Evolutionary conservation across 2,888 invertebrate species (phyloP).

Genomic region (Hypomecis atomaria): DNA sequence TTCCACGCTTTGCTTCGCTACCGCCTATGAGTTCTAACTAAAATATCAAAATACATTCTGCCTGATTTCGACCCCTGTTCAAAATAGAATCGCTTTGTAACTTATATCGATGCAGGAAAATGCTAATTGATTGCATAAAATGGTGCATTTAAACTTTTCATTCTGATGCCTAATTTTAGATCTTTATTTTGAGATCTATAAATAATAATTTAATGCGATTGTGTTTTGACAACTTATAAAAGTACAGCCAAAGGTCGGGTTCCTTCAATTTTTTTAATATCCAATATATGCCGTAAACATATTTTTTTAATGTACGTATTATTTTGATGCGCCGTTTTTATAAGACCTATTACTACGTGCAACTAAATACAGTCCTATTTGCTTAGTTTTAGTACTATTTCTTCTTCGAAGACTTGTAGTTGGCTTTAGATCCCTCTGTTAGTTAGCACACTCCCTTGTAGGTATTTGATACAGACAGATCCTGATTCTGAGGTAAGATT

Average conservation of each 20-base stretch:
- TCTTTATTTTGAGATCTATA: too few relatives aligned
- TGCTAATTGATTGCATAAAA: too few relatives aligned
- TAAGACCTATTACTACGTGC: background rate
- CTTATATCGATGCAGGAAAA: too few relatives aligned
- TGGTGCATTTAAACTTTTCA: too few relatives aligned
- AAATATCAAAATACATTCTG: background rate
- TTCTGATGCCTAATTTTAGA: too few relatives aligned
- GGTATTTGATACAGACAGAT: slow-evolving; percentile 18
- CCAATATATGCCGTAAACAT: too few relatives aligned
- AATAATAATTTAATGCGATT: too few relatives aligned
- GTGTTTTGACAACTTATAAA: too few relatives aligned
- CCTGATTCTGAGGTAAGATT: slow-evolving; percentile 20
- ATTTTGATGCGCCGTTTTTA: background rate
- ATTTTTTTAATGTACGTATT: too few relatives aligned
- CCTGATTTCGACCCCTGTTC: background rate
- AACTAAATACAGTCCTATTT: slow-evolving; percentile 33
- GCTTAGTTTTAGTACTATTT: slow-evolving; percentile 38
- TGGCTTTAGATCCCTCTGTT: slow-evolving; percentile 36
- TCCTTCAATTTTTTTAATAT: too few relatives aligned
- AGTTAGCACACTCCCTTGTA: slow-evolving; percentile 25
- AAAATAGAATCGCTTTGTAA: background rate
- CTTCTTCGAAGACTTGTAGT: slow-evolving; percentile 30
- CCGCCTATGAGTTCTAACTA: background rate
- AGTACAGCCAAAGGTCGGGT: too few relatives aligned
- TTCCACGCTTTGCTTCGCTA: slow-evolving; percentile 3